These are phyloP conservation scores for Pangasius mekongensis DNA, from an alignment of 2,797 vertebrate genomes.

Conservation along the genomic window DNA sequence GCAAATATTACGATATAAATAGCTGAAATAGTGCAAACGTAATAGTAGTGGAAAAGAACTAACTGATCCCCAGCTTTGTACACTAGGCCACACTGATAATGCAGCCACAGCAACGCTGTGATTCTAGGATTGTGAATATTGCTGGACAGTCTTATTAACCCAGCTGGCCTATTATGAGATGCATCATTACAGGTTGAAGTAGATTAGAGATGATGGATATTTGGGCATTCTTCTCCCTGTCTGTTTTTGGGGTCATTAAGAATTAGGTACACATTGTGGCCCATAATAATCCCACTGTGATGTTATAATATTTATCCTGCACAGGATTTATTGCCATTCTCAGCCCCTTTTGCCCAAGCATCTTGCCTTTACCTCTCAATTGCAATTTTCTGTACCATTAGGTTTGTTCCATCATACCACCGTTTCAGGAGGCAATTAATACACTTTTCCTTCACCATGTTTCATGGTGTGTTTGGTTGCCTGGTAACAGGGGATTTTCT, in stretches of 20 bases:
- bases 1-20: no score
- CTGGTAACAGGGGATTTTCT: constrained; percentile 55
- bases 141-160: constrained; percentile 36
- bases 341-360: not conserved
- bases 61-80: not conserved
- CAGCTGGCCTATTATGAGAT: constrained; percentile 38
- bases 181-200: constrained; percentile 40
- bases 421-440: constrained; percentile 41
- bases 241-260: not conserved
- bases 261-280: constrained; percentile 11
- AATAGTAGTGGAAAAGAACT: not conserved
- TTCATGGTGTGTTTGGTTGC: constrained; percentile 54
- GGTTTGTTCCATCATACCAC: constrained; percentile 29
- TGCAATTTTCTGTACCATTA: constrained; percentile 40
- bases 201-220: constrained; percentile 45
- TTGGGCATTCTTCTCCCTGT: constrained; percentile 10
- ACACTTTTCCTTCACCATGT: constrained; percentile 42
- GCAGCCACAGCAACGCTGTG: not conserved
- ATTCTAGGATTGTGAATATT: not conserved
- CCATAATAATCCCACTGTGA: not conserved
- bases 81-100: not conserved
- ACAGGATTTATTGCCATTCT: constrained; percentile 11
- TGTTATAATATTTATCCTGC: not conserved
- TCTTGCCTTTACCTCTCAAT: constrained; percentile 1
- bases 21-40: no score